Conservation (phyloP, 2,888 invertebrate species). For the Lottia scabra region DNA sequence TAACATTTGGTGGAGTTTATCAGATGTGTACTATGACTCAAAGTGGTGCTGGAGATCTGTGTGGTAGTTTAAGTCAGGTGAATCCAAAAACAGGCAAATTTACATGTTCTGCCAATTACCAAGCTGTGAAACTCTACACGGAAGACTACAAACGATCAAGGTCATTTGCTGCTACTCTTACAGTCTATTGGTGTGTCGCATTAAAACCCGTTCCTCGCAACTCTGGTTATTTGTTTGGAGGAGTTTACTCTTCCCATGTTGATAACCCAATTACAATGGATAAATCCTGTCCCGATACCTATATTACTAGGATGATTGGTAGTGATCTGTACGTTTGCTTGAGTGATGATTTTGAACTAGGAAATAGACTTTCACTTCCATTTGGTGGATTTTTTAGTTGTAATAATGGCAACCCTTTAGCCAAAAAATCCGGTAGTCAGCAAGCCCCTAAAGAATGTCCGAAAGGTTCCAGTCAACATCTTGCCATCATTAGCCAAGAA, state of each 20-base stretch:
- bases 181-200: conserved; percentile 56
- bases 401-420: conserved; percentile 8
- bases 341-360: conserved; percentile 11
- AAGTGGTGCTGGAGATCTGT: conserved; percentile 8
- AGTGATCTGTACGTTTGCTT: conserved; percentile 19
- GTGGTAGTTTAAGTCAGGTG: conserved; percentile 25
- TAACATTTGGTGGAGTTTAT: conserved; percentile 39
- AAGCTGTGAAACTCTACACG: conserved; percentile 36
- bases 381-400: conserved; percentile 14
- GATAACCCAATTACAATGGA: conserved; percentile 45
- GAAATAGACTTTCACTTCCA: not conserved
- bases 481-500: conserved; percentile 46
- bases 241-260: conserved; percentile 40
- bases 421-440: not conserved
- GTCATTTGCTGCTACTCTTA: conserved; percentile 37
- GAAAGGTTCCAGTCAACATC: conserved; percentile 48
- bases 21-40: conserved; percentile 29
- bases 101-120: conserved; percentile 47
- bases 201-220: conserved; percentile 29
- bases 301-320: conserved; percentile 41
- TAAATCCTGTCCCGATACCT: conserved; percentile 45
- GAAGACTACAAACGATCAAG: conserved; percentile 30
- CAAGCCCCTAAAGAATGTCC: not conserved
- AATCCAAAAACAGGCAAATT: conserved; percentile 51
- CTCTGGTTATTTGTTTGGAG: conserved; percentile 56